Conservation (phyloP, 2,113 vertebrate species). For the Anolis carolinensis region DNA sequence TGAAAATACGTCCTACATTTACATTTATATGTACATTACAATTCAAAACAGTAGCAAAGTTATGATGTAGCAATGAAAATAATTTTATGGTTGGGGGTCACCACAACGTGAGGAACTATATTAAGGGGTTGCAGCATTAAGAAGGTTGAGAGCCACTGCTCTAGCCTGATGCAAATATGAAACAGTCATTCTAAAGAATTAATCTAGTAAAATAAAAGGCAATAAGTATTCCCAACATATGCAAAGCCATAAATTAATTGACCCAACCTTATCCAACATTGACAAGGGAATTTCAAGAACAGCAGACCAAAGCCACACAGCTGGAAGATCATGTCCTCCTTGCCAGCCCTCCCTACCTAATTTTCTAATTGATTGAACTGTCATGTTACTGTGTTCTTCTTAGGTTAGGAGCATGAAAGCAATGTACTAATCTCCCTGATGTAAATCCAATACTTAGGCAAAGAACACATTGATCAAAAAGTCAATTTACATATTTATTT, state of each 20-base stretch:
- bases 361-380: not conserved
- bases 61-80: no score
- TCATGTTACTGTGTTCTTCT: slow-evolving; percentile 23
- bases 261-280: not conserved
- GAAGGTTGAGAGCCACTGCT: no score
- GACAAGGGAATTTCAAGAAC: not conserved
- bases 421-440: slow-evolving; percentile 21
- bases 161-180: not conserved
- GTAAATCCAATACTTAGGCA: slow-evolving; percentile 3
- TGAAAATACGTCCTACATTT: no score
- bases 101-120: no score
- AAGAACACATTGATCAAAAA: slow-evolving; percentile 31
- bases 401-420: slow-evolving; percentile 22
- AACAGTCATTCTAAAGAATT: not conserved
- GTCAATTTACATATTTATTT: not conserved
- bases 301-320: not conserved
- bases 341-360: not conserved
- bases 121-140: no score
- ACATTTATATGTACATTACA: no score
- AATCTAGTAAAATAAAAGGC: not conserved
- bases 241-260: not conserved
- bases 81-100: no score
- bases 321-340: not conserved
- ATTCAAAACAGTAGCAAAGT: no score
- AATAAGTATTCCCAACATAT: not conserved